Evolutionary conservation across 2,888 invertebrate species (phyloP).

Genomic region (Drosophila maculinotata): DNA sequence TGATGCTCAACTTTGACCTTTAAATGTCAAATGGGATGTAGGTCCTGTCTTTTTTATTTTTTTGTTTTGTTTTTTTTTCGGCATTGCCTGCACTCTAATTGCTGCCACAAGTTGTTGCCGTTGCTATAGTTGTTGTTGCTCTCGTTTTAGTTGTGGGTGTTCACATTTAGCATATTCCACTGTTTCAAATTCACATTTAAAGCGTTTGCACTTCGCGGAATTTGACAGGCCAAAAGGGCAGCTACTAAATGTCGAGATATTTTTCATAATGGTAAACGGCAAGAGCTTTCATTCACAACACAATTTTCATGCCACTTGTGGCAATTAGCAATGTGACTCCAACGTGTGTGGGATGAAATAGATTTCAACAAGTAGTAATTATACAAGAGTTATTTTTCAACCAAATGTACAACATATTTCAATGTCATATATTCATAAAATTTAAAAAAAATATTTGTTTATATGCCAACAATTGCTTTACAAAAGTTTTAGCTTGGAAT

Average conservation of each 20-base stretch:
- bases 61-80: conserved; percentile 7
- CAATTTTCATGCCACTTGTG: neutral
- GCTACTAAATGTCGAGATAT: conserved; percentile 12
- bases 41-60: conserved; percentile 19
- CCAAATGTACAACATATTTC: too few relatives aligned
- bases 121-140: conserved; percentile 20
- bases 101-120: conserved; percentile 25
- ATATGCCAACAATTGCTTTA: too few relatives aligned
- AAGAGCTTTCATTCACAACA: conserved; percentile 1
- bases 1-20: conserved; percentile 75
- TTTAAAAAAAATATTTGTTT: too few relatives aligned
- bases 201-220: conserved; percentile 34
- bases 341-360: neutral
- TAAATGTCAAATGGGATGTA: conserved; percentile 65
- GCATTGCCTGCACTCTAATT: conserved; percentile 53
- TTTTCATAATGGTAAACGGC: neutral
- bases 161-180: conserved; percentile 38
- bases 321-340: neutral
- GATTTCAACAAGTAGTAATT: too few relatives aligned
- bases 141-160: conserved; percentile 35
- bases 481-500: too few relatives aligned
- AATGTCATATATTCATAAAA: too few relatives aligned
- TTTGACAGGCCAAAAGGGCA: conserved; percentile 29
- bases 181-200: conserved; percentile 19
- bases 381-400: too few relatives aligned